Evolutionary conservation across 2,888 invertebrate species (phyloP), one percentile per base, ranked within the genome.

Genomic region (Campoplex nolae): DNA sequence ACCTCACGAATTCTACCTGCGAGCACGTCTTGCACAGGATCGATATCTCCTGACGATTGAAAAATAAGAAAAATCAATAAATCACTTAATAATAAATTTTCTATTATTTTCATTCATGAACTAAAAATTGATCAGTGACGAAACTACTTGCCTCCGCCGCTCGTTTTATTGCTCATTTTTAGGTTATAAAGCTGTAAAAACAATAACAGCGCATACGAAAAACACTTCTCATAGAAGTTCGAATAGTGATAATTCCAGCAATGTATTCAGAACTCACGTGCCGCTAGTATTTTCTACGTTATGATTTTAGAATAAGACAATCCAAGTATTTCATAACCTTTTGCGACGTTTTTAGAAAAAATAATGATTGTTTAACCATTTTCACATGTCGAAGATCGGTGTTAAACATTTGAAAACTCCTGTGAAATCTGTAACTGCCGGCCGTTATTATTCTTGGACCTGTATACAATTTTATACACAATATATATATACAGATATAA

Each of bases 1-100:
- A 99, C 98, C 96, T 99, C 99, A 16, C 97, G 95, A 0, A 97
- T 96, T 88, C 95, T 95, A 0, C 96, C 96, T 74, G 96, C 95
- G 79, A 96, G 93, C 91, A 96, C 96, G 88, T 96, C 96, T 91
- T 95, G 95, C 76, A 96, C 95, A 1, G 96, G 96, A 93, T 96
- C 96, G 74, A 95, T 93, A 68, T 95, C 94, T 84, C 94, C 94
- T 90, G 83, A 54, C 75, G 62, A 65, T 74, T 13, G n/a, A 13
- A 35, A 28, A 42, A 70, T 42, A 80, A 35, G 23, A 23, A 32
- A 67, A 18, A 56, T 3, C 58, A 13, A 23, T 32, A 51, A 51
- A 71, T 18, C 9, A 35, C 56, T 28, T 18, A 79, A 75, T 38
- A 11, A 56, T 6, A 13, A 62, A 13, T 13, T 16, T 38, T 48